Evolutionary conservation across 1,140 invertebrate genomes (phyloP).

Genomic region (Sitodiplosis mosellana): DNA sequence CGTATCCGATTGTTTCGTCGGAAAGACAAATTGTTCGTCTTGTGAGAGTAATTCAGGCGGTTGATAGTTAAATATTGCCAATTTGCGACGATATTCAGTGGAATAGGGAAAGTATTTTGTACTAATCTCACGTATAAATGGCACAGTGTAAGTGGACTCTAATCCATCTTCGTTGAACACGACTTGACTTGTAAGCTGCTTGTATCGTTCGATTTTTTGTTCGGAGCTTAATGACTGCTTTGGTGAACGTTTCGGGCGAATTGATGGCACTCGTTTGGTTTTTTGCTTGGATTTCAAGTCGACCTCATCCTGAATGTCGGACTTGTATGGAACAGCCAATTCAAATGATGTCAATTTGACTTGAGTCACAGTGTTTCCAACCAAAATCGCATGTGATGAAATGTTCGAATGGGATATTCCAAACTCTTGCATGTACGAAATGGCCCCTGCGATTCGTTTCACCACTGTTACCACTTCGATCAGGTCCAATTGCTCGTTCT

Average conservation of each 20-base stretch:
- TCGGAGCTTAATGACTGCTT: neutral
- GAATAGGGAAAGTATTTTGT: neutral
- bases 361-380: neutral
- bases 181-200: no score
- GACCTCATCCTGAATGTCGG: neutral
- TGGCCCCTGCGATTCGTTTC: constrained; percentile 2
- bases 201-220: neutral
- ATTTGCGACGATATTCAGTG: constrained; percentile 1
- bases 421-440: constrained; percentile 3
- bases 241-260: neutral
- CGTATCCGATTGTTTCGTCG: constrained; percentile 1
- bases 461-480: neutral
- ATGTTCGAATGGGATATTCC: constrained; percentile 6
- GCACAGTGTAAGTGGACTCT: neutral
- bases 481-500: neutral
- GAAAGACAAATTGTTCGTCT: neutral
- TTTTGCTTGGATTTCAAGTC: no score
- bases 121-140: neutral
- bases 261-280: neutral
- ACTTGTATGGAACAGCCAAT: neutral
- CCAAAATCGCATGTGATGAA: constrained; percentile 1
- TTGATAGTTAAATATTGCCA: constrained; percentile 3
- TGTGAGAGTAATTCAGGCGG: constrained; percentile 2
- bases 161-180: no score
- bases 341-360: constrained; percentile 6